Conservation (phyloP, 1,140 invertebrate species). For the Acyrthosiphon pisum region DNA sequence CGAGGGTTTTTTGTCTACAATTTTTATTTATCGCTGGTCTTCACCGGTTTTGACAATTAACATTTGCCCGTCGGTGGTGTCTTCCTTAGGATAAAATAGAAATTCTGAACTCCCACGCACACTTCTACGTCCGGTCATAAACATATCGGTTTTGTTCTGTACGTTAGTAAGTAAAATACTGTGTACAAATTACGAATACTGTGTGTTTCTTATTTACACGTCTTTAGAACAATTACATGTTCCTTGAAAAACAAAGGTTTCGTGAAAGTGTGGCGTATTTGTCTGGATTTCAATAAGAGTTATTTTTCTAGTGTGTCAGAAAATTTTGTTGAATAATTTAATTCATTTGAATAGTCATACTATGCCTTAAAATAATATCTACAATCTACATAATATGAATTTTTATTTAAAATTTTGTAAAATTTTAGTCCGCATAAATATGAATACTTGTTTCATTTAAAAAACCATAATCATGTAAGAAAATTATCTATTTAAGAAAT, state of each 20-base stretch:
- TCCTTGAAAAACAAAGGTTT: neutral
- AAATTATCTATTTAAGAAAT: neutral
- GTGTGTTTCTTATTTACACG: neutral
- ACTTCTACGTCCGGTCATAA: conserved; percentile 49
- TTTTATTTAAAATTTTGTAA: neutral
- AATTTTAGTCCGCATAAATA: neutral
- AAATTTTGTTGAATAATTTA: neutral
- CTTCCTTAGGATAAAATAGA: conserved; percentile 42
- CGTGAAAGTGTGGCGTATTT: neutral
- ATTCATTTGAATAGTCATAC: neutral
- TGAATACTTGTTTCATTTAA: neutral
- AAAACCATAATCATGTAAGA: neutral
- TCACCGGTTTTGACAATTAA: neutral
- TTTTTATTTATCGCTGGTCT: conserved; percentile 19
- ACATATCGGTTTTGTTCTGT: conserved; percentile 34
- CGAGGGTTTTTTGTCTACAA: conserved; percentile 5
- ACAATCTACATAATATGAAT: neutral
- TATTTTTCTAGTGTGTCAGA: neutral
- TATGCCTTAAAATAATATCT: neutral
- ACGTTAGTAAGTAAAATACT: neutral
- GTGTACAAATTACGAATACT: neutral
- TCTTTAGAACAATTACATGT: neutral
- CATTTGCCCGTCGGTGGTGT: conserved; percentile 50
- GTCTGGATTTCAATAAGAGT: neutral
- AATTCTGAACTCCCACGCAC: conserved; percentile 28